Evolutionary conservation across 2,797 vertebrate genomes (phyloP).

Genomic region (Siniperca undulata): DNA sequence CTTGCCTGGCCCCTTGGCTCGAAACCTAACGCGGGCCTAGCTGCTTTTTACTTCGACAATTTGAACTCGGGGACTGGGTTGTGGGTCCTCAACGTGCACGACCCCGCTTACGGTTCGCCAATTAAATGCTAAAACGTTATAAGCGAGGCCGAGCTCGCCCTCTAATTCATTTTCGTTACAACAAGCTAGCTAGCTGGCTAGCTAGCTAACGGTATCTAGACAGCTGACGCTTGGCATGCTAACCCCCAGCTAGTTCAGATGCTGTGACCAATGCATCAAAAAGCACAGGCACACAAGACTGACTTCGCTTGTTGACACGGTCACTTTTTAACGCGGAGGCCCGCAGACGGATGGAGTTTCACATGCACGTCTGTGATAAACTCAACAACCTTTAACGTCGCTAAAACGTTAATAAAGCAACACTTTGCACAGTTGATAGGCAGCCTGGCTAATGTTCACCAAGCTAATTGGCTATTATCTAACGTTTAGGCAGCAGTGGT

Average conservation of each 20-base stretch:
- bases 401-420: conserved; percentile 48
- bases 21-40: conserved; percentile 52
- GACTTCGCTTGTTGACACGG: conserved; percentile 63
- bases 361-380: neutral
- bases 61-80: conserved; percentile 16
- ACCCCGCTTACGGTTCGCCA: conserved; percentile 1
- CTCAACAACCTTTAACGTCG: neutral
- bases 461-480: conserved; percentile 69
- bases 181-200: conserved; percentile 79
- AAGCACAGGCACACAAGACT: conserved; percentile 59
- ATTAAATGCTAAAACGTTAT: conserved; percentile 42
- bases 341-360: conserved; percentile 1
- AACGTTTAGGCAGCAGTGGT: conserved; percentile 24
- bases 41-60: conserved; percentile 62
- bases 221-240: conserved; percentile 77
- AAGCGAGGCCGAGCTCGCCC: conserved; percentile 57
- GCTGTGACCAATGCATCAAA: conserved; percentile 66
- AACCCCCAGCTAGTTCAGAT: conserved; percentile 68
- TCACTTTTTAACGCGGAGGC: conserved; percentile 25
- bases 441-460: conserved; percentile 61
- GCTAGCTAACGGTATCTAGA: conserved; percentile 64
- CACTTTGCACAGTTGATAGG: conserved; percentile 54
- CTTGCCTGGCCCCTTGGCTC: conserved; percentile 68
- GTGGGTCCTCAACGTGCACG: neutral
- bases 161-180: conserved; percentile 76